Conservation (phyloP, 2,113 vertebrate species). For the Festucalex cinctus region DNA sequence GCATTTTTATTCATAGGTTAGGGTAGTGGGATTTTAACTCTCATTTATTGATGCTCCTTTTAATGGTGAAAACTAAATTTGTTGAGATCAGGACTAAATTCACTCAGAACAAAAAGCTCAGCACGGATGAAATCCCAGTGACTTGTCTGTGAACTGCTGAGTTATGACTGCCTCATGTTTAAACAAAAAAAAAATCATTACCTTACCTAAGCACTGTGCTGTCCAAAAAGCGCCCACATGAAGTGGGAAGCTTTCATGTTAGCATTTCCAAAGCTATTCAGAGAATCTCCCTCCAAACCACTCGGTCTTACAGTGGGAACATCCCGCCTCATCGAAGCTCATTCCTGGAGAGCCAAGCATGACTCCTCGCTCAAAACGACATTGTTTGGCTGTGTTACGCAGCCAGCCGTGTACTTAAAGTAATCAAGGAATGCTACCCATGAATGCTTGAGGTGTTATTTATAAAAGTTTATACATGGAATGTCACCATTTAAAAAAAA, state of each 20-base stretch:
- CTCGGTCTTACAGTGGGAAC: slow-evolving; percentile 37
- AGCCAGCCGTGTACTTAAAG: slow-evolving; percentile 36
- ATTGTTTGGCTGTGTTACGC: slow-evolving; percentile 35
- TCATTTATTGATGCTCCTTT: background rate
- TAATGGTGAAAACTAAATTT: background rate
- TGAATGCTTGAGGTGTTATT: slow-evolving; percentile 12
- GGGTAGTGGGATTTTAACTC: background rate
- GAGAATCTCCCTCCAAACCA: slow-evolving; percentile 37
- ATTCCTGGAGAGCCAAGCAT: slow-evolving; percentile 56
- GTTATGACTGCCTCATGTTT: slow-evolving; percentile 37
- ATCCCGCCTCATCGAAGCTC: slow-evolving; percentile 42
- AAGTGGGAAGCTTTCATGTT: slow-evolving; percentile 49
- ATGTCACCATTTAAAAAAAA: no score
- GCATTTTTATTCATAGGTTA: background rate
- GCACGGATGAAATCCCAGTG: slow-evolving; percentile 28
- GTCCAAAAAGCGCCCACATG: slow-evolving; percentile 46
- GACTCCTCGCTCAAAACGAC: slow-evolving; percentile 41
- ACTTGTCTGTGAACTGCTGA: slow-evolving; percentile 27
- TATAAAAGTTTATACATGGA: slow-evolving; percentile 23
- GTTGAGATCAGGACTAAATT: background rate
- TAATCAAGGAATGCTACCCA: slow-evolving; percentile 44
- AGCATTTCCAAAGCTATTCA: slow-evolving; percentile 48
- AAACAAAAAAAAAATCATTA: slow-evolving; percentile 28
- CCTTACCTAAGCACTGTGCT: slow-evolving; percentile 30
- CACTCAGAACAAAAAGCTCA: slow-evolving; percentile 5